phyloP scores from a whole-genome alignment of 2,113 vertebrate species.

The Protomyctophum bolini region DNA sequence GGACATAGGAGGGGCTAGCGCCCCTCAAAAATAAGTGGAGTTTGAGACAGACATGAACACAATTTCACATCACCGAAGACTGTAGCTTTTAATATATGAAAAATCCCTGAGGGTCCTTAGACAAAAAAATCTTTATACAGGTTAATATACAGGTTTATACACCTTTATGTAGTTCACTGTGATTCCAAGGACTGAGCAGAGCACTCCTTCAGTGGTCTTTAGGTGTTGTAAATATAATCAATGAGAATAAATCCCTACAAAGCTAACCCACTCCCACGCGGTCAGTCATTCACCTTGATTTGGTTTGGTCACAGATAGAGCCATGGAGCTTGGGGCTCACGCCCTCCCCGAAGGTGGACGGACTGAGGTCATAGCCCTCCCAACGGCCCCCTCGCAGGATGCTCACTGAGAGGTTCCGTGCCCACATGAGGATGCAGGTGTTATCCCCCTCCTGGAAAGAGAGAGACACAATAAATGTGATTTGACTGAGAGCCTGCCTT shows the following conservation, averaged over 20 bases:
- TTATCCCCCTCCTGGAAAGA: constrained; percentile 45
- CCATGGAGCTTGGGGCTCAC: constrained; percentile 64
- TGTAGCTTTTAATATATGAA: no score
- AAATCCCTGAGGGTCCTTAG: neutral
- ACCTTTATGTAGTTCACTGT: neutral
- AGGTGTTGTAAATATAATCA: neutral
- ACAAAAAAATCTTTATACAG: neutral
- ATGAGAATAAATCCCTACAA: neutral
- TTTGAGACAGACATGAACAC: no score
- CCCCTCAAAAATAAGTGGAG: no score
- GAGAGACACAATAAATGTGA: no score
- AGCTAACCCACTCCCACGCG: no score
- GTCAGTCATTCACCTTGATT: constrained; percentile 62
- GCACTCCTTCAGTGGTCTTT: no score
- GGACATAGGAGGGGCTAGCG: no score
- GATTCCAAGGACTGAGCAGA: no score
- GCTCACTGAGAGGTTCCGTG: constrained; percentile 77
- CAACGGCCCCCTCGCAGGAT: constrained; percentile 65
- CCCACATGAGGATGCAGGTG: constrained; percentile 86
- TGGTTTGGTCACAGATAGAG: constrained; percentile 74
- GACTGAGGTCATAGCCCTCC: constrained; percentile 78
- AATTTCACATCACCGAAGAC: no score
- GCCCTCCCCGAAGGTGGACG: constrained; percentile 77
- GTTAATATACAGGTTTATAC: neutral
- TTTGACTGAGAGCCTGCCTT: no score